phyloP scores from a whole-genome alignment of 1,140 invertebrate species.

The Zaprionus taronus region DNA sequence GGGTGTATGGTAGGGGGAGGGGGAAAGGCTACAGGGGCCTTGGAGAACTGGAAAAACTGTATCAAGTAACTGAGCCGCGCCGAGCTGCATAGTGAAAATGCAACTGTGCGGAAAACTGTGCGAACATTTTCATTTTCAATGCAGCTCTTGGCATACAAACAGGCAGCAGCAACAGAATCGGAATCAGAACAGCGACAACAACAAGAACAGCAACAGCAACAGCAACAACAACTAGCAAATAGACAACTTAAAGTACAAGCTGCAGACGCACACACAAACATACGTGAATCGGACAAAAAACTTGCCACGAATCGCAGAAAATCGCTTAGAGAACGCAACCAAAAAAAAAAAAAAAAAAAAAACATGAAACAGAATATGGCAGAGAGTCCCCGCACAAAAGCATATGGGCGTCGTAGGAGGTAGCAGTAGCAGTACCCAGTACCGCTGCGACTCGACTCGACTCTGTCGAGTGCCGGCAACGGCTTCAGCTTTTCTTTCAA shows the following conservation, averaged over 20 bases:
- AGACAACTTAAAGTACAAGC: constrained; percentile 78
- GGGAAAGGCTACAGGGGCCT: constrained; percentile 5
- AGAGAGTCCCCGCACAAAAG: constrained; percentile 48
- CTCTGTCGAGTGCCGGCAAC: constrained; percentile 33
- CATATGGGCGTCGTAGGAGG: constrained; percentile 56
- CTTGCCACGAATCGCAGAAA: constrained; percentile 68
- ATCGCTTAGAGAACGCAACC: constrained; percentile 68
- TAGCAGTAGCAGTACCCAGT: constrained; percentile 3
- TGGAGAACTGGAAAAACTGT: constrained; percentile 56
- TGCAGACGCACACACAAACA: constrained; percentile 29
- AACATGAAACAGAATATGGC: constrained; percentile 23
- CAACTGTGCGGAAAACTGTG: constrained; percentile 82
- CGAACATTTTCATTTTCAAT: constrained; percentile 83
- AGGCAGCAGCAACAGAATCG: constrained; percentile 40
- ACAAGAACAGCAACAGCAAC: constrained; percentile 24
- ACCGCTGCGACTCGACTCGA: constrained; percentile 2
- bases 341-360: constrained; percentile 27
- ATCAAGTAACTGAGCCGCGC: constrained; percentile 81
- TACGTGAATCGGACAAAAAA: constrained; percentile 35
- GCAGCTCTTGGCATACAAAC: constrained; percentile 71
- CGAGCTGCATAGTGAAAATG: constrained; percentile 80
- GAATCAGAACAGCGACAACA: constrained; percentile 33
- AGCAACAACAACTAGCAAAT: constrained; percentile 66
- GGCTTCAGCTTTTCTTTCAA: constrained; percentile 74
- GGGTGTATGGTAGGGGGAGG: too few species aligned